Percentiles rank a stretch among this genome's conserved stretches.
Evolutionary conservation across 2,113 vertebrate genomes (phyloP).

Genomic region (Chelonoidis abingdonii): DNA sequence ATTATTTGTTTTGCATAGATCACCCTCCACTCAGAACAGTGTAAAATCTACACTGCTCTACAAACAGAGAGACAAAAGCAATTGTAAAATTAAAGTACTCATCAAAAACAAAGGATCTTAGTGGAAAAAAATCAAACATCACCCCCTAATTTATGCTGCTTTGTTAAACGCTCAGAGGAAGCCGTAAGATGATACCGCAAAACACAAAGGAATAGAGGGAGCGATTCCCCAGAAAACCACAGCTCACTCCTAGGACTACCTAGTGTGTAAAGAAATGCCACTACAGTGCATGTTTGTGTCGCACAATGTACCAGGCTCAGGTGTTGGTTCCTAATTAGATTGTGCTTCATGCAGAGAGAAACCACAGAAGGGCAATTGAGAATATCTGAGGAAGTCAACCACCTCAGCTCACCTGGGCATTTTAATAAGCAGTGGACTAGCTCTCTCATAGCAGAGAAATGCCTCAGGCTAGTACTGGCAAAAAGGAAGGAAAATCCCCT

Average conservation of each 20-base stretch:
- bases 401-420: background rate
- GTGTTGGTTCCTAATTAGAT: slow-evolving; percentile 7
- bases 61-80: slow-evolving; percentile 45
- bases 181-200: background rate
- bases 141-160: background rate
- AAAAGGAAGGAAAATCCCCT: background rate
- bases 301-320: background rate
- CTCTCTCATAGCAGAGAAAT: background rate
- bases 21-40: background rate
- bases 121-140: background rate
- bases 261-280: background rate
- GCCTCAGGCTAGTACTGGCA: background rate
- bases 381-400: background rate
- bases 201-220: background rate
- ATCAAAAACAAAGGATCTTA: slow-evolving; percentile 25
- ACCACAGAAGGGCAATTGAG: background rate
- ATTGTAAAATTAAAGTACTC: slow-evolving; percentile 21
- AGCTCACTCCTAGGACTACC: background rate
- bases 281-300: background rate
- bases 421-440: background rate
- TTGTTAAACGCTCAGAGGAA: slow-evolving; percentile 9
- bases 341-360: background rate
- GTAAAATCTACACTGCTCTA: slow-evolving; percentile 46
- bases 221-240: slow-evolving; percentile 4
- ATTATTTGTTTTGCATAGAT: slow-evolving; percentile 16